A percentile compares a stretch with the other conserved stretches of the same genome.
These are phyloP conservation scores for Triplophysa yarkandensis DNA, from an alignment of 2,797 vertebrate species.

Conservation along the genomic window DNA sequence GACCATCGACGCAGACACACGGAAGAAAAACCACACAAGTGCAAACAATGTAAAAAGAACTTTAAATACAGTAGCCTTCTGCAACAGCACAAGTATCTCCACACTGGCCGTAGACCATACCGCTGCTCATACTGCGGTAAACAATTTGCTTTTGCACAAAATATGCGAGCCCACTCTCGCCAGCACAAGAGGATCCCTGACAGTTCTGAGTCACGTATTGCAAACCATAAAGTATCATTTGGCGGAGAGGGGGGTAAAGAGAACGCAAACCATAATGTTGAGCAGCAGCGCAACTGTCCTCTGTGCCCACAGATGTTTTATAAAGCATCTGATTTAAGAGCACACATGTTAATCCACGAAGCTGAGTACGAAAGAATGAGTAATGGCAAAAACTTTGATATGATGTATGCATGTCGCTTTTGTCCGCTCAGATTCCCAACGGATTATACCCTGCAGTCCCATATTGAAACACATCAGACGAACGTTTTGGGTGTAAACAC, in stretches of 20 bases:
- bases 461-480: constrained; percentile 66
- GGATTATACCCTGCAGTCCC: constrained; percentile 68
- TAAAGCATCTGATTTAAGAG: constrained; percentile 69
- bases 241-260: constrained; percentile 62
- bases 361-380: constrained; percentile 71
- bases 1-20: constrained; percentile 78
- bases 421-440: constrained; percentile 72
- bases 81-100: constrained; percentile 81
- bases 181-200: constrained; percentile 69
- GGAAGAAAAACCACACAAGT: constrained; percentile 67
- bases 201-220: constrained; percentile 42
- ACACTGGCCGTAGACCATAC: constrained; percentile 81
- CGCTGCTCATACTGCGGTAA: constrained; percentile 77
- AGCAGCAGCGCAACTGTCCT: constrained; percentile 71
- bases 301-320: constrained; percentile 71
- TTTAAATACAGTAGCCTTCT: constrained; percentile 80
- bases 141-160: constrained; percentile 78
- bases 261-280: constrained; percentile 63
- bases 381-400: constrained; percentile 60
- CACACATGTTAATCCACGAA: constrained; percentile 79
- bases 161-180: constrained; percentile 80
- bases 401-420: constrained; percentile 69
- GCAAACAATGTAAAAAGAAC: constrained; percentile 75
- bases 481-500: constrained; percentile 17
- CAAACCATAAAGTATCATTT: constrained; percentile 51